Conservation (phyloP, 2,113 vertebrate genomes). For the Amia ocellicauda region DNA sequence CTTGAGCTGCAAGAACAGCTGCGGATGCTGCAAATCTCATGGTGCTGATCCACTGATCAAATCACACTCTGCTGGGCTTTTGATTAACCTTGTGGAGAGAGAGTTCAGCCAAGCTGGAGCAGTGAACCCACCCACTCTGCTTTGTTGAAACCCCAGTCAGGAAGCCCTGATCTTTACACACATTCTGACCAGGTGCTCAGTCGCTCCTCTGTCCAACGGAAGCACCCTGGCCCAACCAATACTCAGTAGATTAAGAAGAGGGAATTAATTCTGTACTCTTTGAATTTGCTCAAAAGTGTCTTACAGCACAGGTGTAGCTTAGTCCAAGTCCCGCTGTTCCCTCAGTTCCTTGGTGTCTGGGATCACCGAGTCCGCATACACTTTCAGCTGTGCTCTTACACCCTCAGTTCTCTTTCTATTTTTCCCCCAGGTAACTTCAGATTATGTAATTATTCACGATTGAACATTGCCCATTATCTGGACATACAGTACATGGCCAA, state of each 20-base stretch:
- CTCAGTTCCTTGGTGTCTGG: not conserved
- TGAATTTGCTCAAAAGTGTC: constrained; percentile 4
- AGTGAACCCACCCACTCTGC: not conserved
- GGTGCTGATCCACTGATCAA: not conserved
- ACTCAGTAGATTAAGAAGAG: constrained; percentile 11
- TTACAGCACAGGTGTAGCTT: not conserved
- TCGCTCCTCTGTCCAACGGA: constrained; percentile 10
- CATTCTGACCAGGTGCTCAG: not conserved
- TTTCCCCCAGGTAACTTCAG: too few species aligned
- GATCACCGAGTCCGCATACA: too few species aligned
- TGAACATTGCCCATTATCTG: too few species aligned
- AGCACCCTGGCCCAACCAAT: constrained; percentile 4
- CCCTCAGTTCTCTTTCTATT: not conserved
- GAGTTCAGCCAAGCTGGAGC: not conserved
- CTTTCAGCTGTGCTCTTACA: not conserved
- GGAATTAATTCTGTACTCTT: not conserved
- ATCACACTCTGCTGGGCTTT: not conserved
- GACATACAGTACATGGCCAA: too few species aligned
- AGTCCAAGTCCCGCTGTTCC: constrained; percentile 14
- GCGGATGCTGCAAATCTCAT: not conserved
- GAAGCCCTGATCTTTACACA: constrained; percentile 6
- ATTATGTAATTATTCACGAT: too few species aligned
- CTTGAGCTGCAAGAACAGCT: not conserved
- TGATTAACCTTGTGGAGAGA: constrained; percentile 9
- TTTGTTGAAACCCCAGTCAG: constrained; percentile 16